Conservation (phyloP, 2,113 vertebrate genomes). For the Echinops telfairi region DNA sequence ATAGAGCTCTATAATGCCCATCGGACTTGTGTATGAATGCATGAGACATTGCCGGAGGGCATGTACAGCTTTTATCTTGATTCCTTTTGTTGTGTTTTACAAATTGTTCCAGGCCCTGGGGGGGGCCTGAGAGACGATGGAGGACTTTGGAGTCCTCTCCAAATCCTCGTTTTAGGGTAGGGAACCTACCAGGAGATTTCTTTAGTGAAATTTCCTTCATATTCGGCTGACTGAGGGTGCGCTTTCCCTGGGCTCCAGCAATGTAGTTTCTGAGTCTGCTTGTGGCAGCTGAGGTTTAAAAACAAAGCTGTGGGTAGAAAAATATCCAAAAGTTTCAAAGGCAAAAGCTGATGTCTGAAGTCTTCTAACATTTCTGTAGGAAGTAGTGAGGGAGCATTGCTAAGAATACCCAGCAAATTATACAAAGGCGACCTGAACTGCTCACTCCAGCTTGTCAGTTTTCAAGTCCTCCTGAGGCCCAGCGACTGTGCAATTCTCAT, state of each 20-base stretch:
- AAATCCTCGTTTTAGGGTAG: constrained; percentile 44
- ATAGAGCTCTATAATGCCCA: constrained; percentile 39
- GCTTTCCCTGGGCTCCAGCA: constrained; percentile 50
- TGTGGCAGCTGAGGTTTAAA: constrained; percentile 73
- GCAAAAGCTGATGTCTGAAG: constrained; percentile 73
- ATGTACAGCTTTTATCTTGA: constrained; percentile 67
- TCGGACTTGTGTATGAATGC: constrained; percentile 58
- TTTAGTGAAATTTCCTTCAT: constrained; percentile 61
- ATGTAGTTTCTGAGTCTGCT: constrained; percentile 71
- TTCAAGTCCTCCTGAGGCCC: constrained; percentile 76
- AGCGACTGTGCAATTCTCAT: constrained; percentile 73
- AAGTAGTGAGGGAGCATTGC: constrained; percentile 70
- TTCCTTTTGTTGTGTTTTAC: constrained; percentile 79
- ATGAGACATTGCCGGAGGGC: constrained; percentile 64
- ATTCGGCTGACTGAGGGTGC: constrained; percentile 20
- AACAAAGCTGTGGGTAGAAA: constrained; percentile 72
- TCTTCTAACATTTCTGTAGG: constrained; percentile 75
- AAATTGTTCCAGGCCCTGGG: constrained; percentile 68
- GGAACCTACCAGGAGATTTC: constrained; percentile 21
- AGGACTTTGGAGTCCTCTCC: constrained; percentile 55
- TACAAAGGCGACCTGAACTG: constrained; percentile 79
- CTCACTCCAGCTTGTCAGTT: constrained; percentile 72
- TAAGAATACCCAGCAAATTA: constrained; percentile 75
- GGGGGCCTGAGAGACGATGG: constrained; percentile 28
- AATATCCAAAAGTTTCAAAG: constrained; percentile 80